Evolutionary conservation across 2,797 vertebrate genomes (phyloP).

Genomic region (Calcarius lapponicus): DNA sequence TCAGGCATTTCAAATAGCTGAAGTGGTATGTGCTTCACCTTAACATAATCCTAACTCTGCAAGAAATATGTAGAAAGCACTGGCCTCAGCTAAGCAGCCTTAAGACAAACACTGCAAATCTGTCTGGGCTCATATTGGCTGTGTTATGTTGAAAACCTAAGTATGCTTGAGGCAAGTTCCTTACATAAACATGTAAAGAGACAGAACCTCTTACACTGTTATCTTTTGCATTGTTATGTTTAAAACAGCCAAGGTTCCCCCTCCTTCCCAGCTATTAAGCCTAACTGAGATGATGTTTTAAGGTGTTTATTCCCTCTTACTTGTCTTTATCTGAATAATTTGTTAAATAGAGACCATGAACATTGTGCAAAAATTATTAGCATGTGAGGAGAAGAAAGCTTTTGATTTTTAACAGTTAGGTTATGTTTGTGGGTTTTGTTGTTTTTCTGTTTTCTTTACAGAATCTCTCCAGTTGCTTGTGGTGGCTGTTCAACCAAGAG

Average conservation of each 20-base stretch:
- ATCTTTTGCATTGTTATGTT: background rate
- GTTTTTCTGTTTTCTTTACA: constrained; percentile 60
- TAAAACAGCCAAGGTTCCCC: background rate
- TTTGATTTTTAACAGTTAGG: background rate
- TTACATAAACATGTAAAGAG: background rate
- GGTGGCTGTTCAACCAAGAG: constrained; percentile 89
- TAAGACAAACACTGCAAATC: constrained; percentile 27
- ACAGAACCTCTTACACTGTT: background rate
- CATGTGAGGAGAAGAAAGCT: constrained; percentile 4
- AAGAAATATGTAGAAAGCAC: constrained; percentile 3
- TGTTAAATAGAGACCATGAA: background rate
- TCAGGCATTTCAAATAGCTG: constrained; percentile 18
- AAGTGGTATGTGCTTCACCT: constrained; percentile 23
- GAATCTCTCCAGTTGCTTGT: constrained; percentile 94
- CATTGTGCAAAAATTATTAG: background rate
- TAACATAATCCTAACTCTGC: constrained; percentile 14
- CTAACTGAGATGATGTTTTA: background rate
- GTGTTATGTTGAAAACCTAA: background rate
- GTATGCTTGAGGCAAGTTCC: background rate
- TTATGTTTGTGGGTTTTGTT: background rate
- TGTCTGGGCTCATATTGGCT: background rate
- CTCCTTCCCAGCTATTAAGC: background rate
- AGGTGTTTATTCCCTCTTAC: constrained; percentile 17
- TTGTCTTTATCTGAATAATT: background rate
- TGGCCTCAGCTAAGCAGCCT: background rate